Base-by-base conservation (phyloP, 2,113 vertebrate genomes). In the Eurypyga helias region DNA sequence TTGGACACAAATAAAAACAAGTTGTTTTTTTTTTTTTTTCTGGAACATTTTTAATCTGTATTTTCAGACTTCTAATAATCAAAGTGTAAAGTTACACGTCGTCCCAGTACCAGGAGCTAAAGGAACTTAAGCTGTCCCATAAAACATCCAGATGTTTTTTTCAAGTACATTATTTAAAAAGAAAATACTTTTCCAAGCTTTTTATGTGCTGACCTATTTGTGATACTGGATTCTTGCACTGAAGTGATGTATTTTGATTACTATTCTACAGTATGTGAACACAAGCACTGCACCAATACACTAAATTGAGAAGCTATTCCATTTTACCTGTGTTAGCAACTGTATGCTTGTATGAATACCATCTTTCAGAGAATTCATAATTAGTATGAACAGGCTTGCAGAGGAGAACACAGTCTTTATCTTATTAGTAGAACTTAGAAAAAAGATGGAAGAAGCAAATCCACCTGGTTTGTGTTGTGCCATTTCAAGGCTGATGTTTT, bases 101-200 rank as follows among this genome's bases (percentile, higher is more conserved):
- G 33, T 36, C 21, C 51, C 51, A 58, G 17, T 61, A 69, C 13
- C n/a, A 49, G 17, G 3, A 73, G 18, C 12, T 51, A 61, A 26
- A 89, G 9, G 18, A 70, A 52, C 13, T 36, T 58, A 54, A 67
- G 33, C 9, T n/a, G 62, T 8, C 8, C 21, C 16, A 69, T 29
- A 34, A 28, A 38, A 62, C 9, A 65, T 2, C 2, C 0, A 10
- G 19, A 1, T 1, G 1, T 15, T 67, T 52, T 87, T 83, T 54
- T 46, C 10, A 54, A 49, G 17, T 19, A 62, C 6, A 10, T 8
- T 12, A 17, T n/a, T 73, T 38, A 54, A 75, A 79, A 84, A 85
- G 7, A 65, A 92, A 76, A 83, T 51, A 33, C 2, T 78, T 87
- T 89, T 64, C 57, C 28, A 61, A 73, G 54, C 9, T 72, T 83